These are phyloP conservation scores for Muschampia plurimacula DNA, from an alignment of 2,888 invertebrate species.

Conservation along the genomic window DNA sequence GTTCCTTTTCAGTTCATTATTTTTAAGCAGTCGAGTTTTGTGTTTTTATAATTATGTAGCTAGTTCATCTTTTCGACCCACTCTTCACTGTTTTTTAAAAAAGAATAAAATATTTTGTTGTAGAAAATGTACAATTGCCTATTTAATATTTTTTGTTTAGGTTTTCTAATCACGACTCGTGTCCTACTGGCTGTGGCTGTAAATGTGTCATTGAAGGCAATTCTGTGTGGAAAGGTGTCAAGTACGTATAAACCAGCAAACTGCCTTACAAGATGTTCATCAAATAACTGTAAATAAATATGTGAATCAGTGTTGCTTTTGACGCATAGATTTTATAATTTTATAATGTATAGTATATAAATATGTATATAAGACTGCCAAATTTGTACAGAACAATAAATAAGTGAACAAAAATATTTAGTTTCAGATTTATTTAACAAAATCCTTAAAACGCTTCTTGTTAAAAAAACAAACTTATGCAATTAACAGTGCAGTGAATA, in stretches of 20 bases:
- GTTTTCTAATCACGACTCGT: constrained; percentile 88
- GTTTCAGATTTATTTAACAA: constrained; percentile 76
- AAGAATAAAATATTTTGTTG: neutral
- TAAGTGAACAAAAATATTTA: constrained; percentile 55
- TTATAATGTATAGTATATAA: constrained; percentile 20
- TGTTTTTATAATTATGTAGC: no score
- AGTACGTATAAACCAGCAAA: constrained; percentile 60
- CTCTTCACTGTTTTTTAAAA: neutral
- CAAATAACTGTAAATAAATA: constrained; percentile 8
- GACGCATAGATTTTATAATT: constrained; percentile 18
- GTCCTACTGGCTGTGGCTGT: constrained; percentile 97
- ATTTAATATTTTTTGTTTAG: constrained; percentile 48
- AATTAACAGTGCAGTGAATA: constrained; percentile 69
- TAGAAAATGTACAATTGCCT: neutral
- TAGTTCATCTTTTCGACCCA: no score
- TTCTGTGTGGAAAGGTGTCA: constrained; percentile 73
- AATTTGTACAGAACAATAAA: constrained; percentile 62
- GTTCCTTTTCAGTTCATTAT: no score
- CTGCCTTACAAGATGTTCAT: constrained; percentile 1
- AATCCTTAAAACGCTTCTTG: constrained; percentile 62
- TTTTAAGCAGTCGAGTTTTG: no score
- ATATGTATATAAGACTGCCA: constrained; percentile 59
- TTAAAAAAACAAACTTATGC: constrained; percentile 52
- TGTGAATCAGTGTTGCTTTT: constrained; percentile 9
- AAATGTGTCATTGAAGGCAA: constrained; percentile 90